These are phyloP conservation scores for Phyllotreta cruciferae DNA, from an alignment of 2,888 invertebrate genomes.

Conservation along the genomic window DNA sequence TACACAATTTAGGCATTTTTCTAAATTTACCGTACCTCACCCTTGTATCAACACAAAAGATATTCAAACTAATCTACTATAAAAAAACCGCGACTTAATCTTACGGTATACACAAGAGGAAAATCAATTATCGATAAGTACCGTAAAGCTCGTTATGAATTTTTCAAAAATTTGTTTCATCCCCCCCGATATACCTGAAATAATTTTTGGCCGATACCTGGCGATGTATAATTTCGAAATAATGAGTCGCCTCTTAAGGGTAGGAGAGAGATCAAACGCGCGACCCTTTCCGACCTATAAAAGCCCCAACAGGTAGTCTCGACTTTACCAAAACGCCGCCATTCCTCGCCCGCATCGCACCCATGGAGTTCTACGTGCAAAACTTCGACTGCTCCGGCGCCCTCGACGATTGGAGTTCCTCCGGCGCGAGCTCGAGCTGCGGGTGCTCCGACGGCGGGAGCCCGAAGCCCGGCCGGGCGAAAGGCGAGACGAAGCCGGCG, in stretches of 20 bases:
- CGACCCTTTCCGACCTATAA: slow-evolving; percentile 33
- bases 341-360: slow-evolving; percentile 23
- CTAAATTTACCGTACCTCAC: too few species aligned
- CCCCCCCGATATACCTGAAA: slow-evolving; percentile 27
- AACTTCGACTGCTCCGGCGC: slow-evolving; percentile 45
- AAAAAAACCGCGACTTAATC: too few species aligned
- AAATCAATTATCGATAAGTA: too few species aligned
- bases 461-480: slow-evolving; percentile 46
- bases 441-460: too few species aligned
- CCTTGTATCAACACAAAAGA: too few species aligned
- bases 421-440: slow-evolving; percentile 48
- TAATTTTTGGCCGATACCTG: slow-evolving; percentile 27
- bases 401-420: slow-evolving; percentile 44
- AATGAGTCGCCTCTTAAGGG: slow-evolving; percentile 32
- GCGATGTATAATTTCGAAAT: slow-evolving; percentile 26
- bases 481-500: slow-evolving; percentile 72
- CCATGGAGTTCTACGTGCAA: slow-evolving; percentile 48
- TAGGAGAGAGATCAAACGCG: slow-evolving; percentile 31
- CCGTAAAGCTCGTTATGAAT: slow-evolving; percentile 20
- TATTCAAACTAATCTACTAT: too few species aligned
- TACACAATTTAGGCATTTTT: too few species aligned
- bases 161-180: slow-evolving; percentile 28
- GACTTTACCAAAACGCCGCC: slow-evolving; percentile 33
- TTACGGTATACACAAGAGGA: too few species aligned
- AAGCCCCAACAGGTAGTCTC: slow-evolving; percentile 52